A percentile compares a stretch with the other conserved stretches of the same genome.
Evolutionary conservation across 2,888 invertebrate species (phyloP).

Genomic region (Temnothorax ravouxi): DNA sequence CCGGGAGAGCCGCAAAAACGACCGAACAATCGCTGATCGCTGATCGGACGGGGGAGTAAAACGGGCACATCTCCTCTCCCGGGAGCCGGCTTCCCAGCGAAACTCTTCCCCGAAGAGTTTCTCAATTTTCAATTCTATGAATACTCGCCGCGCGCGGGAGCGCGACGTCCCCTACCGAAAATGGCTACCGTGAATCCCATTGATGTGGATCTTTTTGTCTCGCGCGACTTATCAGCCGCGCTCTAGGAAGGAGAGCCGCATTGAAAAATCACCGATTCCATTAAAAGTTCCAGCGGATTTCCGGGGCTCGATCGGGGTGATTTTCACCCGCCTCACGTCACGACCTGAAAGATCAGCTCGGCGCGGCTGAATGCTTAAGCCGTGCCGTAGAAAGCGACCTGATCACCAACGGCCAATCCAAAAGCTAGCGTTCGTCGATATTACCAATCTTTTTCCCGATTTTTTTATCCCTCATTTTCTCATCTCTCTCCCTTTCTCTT

Average conservation of each 20-base stretch:
- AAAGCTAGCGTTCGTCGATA: conserved; percentile 69
- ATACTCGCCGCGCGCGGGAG: conserved; percentile 6
- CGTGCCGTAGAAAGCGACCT: conserved; percentile 40
- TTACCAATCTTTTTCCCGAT: conserved; percentile 62
- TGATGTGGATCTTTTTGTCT: conserved; percentile 49
- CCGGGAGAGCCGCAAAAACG: conserved; percentile 52
- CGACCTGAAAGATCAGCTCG: conserved; percentile 47
- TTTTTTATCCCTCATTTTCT: neutral
- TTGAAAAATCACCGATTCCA: conserved; percentile 74
- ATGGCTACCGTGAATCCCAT: conserved; percentile 44
- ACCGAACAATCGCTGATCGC: conserved; percentile 36
- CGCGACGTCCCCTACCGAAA: conserved; percentile 15
- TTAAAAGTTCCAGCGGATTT: conserved; percentile 70
- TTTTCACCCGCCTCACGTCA: conserved; percentile 41
- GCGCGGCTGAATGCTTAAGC: conserved; percentile 35
- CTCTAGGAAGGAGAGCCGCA: conserved; percentile 25
- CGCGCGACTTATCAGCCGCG: conserved; percentile 46
- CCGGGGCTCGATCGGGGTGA: conserved; percentile 33
- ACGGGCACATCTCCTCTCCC: conserved; percentile 52
- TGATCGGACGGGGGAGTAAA: conserved; percentile 42
- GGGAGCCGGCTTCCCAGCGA: conserved; percentile 34
- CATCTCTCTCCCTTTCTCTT: neutral
- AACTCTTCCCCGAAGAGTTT: conserved; percentile 57
- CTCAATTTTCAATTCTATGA: conserved; percentile 62
- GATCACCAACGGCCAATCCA: conserved; percentile 53